phyloP scores from a whole-genome alignment of 1,140 invertebrate species.

The Drosophila tristis region DNA sequence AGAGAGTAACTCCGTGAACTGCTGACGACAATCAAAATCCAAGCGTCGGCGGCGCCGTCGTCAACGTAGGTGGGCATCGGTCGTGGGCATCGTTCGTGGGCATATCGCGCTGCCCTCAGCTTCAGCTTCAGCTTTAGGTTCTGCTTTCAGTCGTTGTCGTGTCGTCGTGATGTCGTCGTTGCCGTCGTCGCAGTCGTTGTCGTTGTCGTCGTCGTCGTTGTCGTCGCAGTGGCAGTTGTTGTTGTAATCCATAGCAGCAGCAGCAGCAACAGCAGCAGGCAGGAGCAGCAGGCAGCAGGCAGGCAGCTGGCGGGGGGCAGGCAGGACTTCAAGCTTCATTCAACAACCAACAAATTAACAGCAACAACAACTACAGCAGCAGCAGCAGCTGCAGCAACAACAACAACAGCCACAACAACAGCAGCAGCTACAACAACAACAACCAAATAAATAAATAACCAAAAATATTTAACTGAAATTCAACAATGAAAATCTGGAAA shows the following conservation, averaged over 20 bases:
- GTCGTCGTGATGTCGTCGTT: constrained; percentile 82
- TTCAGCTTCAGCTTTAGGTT: constrained; percentile 70
- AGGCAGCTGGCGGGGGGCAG: too few relatives aligned
- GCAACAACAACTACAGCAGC: constrained; percentile 38
- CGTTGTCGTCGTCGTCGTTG: constrained; percentile 40
- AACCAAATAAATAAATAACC: constrained; percentile 17
- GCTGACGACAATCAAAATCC: constrained; percentile 58
- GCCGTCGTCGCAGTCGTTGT: constrained; percentile 75
- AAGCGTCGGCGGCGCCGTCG: constrained; percentile 11
- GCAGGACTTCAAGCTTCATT: too few relatives aligned
- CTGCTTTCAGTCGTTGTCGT: constrained; percentile 80
- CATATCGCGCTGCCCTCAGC: constrained; percentile 36
- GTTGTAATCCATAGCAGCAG: constrained; percentile 27
- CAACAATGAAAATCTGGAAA: constrained; percentile 3
- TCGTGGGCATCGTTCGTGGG: constrained; percentile 38
- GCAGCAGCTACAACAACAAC: constrained; percentile 27
- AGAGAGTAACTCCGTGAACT: constrained; percentile 47
- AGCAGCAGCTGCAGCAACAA: constrained; percentile 31
- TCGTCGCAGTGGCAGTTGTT: constrained; percentile 53
- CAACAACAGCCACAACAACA: constrained; percentile 38
- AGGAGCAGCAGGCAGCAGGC: too few relatives aligned
- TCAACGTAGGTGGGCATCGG: constrained; percentile 49
- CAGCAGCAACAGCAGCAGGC: constrained; percentile 20
- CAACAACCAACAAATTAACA: constrained; percentile 5
- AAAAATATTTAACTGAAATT: constrained; percentile 20